phyloP scores from a whole-genome alignment of 1,140 invertebrate genomes.

The Lethrus apterus region DNA sequence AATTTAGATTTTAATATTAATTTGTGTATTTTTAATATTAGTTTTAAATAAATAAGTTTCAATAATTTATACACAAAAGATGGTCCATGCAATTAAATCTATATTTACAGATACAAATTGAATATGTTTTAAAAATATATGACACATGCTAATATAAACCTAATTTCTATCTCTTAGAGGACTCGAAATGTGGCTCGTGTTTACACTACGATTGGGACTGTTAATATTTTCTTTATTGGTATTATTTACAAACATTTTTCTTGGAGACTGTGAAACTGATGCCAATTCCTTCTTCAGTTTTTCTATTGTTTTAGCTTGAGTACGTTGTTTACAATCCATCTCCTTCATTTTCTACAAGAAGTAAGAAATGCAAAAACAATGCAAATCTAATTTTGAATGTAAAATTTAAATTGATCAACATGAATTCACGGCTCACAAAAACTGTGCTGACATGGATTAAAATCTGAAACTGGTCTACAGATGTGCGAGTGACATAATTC shows the following conservation, averaged over 20 bases:
- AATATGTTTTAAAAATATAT: background rate
- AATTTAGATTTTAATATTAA: too few species aligned
- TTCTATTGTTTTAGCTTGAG: slow-evolving; percentile 28
- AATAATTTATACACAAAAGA: slow-evolving; percentile 1
- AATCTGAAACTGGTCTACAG: too few species aligned
- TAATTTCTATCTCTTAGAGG: slow-evolving; percentile 1
- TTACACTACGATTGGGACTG: background rate
- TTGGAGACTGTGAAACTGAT: too few species aligned
- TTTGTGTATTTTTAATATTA: background rate
- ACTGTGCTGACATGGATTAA: background rate
- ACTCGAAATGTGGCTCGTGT: background rate
- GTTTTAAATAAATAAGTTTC: background rate
- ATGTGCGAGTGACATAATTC: too few species aligned
- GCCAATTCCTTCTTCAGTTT: slow-evolving; percentile 29
- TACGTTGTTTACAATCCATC: slow-evolving; percentile 20
- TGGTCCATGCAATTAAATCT: background rate
- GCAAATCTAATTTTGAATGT: background rate
- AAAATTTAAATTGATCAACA: too few species aligned
- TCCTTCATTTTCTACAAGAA: background rate
- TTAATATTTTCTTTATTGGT: slow-evolving; percentile 4
- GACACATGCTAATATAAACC: background rate
- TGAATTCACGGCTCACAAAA: too few species aligned
- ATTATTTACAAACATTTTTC: too few species aligned
- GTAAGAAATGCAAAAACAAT: background rate
- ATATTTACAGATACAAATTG: background rate